These are phyloP conservation scores for Pomatorhinus ruficollis DNA, from an alignment of 2,113 vertebrate genomes.

Conservation along the genomic window DNA sequence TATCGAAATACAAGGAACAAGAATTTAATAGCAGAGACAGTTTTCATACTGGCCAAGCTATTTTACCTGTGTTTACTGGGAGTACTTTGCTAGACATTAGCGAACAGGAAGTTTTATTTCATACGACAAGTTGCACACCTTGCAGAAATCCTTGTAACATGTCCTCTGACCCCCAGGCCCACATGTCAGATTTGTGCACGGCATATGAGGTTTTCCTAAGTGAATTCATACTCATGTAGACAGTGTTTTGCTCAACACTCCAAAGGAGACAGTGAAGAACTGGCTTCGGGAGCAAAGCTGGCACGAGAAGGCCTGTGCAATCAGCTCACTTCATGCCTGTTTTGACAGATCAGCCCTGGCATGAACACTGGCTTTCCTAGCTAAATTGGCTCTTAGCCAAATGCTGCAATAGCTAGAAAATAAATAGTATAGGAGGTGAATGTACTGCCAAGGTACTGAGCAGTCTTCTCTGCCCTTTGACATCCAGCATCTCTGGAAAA, in stretches of 20 bases:
- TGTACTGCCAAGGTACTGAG: background rate
- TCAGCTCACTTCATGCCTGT: conserved; percentile 1
- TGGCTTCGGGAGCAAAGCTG: background rate
- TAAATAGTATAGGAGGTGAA: background rate
- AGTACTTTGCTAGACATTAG: background rate
- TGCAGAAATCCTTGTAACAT: conserved; percentile 10
- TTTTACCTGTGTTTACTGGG: background rate
- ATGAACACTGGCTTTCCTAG: background rate
- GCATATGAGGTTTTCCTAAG: background rate
- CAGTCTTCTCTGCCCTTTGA: background rate
- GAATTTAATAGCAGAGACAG: background rate
- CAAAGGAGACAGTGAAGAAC: background rate
- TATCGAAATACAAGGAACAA: background rate
- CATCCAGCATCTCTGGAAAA: background rate
- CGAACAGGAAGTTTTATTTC: background rate
- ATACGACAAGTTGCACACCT: background rate
- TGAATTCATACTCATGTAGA: background rate
- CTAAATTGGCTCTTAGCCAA: conserved; percentile 12
- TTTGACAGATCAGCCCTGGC: conserved; percentile 36
- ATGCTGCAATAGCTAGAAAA: background rate
- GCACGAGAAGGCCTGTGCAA: background rate
- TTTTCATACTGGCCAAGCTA: background rate
- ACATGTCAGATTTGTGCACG: background rate
- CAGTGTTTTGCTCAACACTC: background rate
- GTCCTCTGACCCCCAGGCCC: background rate